Evolutionary conservation across 92 coral and sea anemone genomes (phyloP).

Genomic region (Porites evermanni): DNA sequence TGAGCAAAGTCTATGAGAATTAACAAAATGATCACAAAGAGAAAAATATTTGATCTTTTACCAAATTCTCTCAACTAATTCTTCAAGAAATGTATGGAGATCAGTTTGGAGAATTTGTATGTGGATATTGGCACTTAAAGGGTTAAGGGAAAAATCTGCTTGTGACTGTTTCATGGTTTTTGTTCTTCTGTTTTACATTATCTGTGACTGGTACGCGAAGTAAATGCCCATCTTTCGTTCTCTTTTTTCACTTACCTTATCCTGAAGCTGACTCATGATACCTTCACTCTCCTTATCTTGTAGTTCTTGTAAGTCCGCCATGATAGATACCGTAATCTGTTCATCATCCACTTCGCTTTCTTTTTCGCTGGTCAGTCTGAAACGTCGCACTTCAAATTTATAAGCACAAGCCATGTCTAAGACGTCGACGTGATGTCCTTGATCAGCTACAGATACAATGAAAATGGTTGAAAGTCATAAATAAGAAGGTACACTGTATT

Average conservation of each 20-base stretch:
- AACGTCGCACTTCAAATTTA: conserved; percentile 86
- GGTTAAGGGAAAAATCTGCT: too few relatives aligned
- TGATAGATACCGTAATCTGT: conserved; percentile 79
- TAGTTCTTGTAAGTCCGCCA: conserved; percentile 87
- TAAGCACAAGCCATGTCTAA: conserved; percentile 97
- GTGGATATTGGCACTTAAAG: too few relatives aligned
- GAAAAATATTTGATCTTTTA: too few relatives aligned
- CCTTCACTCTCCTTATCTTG: conserved; percentile 89
- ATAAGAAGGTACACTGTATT: not conserved
- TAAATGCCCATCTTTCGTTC: too few relatives aligned
- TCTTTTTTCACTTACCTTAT: conserved; percentile 63
- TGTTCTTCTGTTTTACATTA: too few relatives aligned
- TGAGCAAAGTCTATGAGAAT: too few relatives aligned
- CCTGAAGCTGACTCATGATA: conserved; percentile 81
- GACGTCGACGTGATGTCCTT: conserved; percentile 86
- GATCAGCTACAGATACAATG: conserved; percentile 75
- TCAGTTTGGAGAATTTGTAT: too few relatives aligned
- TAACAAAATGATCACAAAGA: too few relatives aligned
- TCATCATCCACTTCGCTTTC: conserved; percentile 73
- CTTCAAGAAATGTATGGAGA: too few relatives aligned
- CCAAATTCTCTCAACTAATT: too few relatives aligned
- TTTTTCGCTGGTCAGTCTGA: conserved; percentile 61
- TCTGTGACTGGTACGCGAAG: too few relatives aligned
- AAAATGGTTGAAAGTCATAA: not conserved
- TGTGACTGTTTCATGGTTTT: too few relatives aligned